These are phyloP conservation scores for Silvanus unidentatus DNA, from an alignment of 2,888 invertebrate species.

Conservation along the genomic window DNA sequence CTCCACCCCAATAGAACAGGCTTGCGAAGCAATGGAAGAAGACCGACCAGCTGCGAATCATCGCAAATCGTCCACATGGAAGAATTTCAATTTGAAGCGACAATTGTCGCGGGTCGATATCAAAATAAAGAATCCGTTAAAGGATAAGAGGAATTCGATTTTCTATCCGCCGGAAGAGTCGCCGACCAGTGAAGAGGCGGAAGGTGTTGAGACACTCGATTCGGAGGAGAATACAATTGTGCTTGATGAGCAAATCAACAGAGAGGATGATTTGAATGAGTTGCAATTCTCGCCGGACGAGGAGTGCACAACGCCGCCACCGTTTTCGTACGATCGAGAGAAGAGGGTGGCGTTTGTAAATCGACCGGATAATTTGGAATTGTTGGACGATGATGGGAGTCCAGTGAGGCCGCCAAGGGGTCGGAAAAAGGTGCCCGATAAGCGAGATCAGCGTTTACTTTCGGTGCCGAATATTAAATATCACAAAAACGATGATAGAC, in stretches of 20 bases:
- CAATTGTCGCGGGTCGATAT: conserved; percentile 75
- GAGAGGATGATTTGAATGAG: conserved; percentile 37
- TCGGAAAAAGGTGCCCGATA: conserved; percentile 47
- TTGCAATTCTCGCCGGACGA: conserved; percentile 37
- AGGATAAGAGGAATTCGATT: conserved; percentile 46
- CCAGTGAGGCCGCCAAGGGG: conserved; percentile 54
- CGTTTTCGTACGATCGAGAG: conserved; percentile 33
- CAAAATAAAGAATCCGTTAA: conserved; percentile 58
- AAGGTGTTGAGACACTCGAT: conserved; percentile 31
- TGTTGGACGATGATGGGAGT: conserved; percentile 50
- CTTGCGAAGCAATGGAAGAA: conserved; percentile 46
- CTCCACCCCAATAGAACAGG: conserved; percentile 49
- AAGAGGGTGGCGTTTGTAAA: conserved; percentile 30
- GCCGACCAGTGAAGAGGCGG: conserved; percentile 27
- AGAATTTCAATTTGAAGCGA: conserved; percentile 73
- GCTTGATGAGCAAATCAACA: conserved; percentile 24
- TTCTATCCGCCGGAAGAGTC: conserved; percentile 40
- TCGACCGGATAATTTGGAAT: conserved; percentile 61
- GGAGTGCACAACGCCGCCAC: conserved; percentile 27
- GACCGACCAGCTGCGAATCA: conserved; percentile 37
- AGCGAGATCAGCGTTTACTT: conserved; percentile 61
- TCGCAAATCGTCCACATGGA: conserved; percentile 65
- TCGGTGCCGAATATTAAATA: conserved; percentile 74
- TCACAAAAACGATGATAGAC: conserved; percentile 50
- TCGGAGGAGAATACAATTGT: conserved; percentile 40